Evolutionary conservation across 2,797 vertebrate species (phyloP), one percentile per base, ranked within the genome.

Genomic region (Diplodus sargus): DNA sequence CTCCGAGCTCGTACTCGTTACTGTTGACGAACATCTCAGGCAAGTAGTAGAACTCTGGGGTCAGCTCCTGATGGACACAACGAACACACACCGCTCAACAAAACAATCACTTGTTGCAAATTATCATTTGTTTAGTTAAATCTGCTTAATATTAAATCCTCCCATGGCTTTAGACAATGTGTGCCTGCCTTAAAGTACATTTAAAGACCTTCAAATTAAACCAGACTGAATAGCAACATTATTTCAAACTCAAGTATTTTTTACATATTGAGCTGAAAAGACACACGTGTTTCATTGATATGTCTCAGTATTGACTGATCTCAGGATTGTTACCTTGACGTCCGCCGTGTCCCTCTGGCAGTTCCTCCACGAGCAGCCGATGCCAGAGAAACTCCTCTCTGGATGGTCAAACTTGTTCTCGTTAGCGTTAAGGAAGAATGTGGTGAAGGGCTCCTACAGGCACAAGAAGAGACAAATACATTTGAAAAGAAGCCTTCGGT

Each of bases 21-120:
- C 96, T 99, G 95, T 99, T 99, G 86, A 99, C 96, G 73, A 99
- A 99, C 98, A 99, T 98, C 93, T 99, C 98, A 0, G 98, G 98
- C 78, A 99, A 91, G 92, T 99, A 99, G 93, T 99, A 99, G 93
- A 99, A 99, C 92, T 99, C 98, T 23, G 98, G 98, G 92, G 97
- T 99, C 89, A 99, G 92, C 86, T 99, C 98, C 98, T 94, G 53
- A 16, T 52, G 43, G 45, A 77, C 52, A 59, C 1, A 4, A 63
- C 25, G 22, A 18, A 66, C 52, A 73, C n/a, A 52, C 23, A 22
- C 11, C 16, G 30, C 10, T 52, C 34, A 74, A 66, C 42, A 74
- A 22, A 53, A 51, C 20, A 3, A 17, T 51, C 20, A 51, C 20
- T 20, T n/a, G 6, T 34, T 9, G 34, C 34, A 34, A 34, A 34